Conservation (phyloP, 2,888 invertebrate genomes). For the Xestoiulus laeticollis region DNA sequence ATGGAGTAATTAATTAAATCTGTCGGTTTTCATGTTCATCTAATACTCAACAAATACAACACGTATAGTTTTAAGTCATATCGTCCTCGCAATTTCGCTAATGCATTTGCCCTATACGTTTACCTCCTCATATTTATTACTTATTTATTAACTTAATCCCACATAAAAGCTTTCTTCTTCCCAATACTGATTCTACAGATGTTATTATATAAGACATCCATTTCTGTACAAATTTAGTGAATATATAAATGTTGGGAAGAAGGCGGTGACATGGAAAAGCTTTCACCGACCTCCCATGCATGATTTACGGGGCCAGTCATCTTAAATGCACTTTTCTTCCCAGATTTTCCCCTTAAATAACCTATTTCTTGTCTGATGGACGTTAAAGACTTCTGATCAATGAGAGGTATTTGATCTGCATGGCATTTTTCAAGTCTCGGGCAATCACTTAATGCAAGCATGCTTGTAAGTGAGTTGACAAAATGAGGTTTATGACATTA, state of each 20-base stretch:
- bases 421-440: conserved; percentile 6
- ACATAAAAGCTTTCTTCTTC: not conserved
- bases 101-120: not conserved
- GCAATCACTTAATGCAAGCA: conserved; percentile 19
- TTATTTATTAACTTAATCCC: conserved; percentile 3
- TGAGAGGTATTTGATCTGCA: conserved; percentile 12
- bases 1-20: not conserved
- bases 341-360: not conserved
- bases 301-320: conserved; percentile 20
- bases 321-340: conserved; percentile 12
- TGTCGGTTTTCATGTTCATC: not conserved
- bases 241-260: not conserved
- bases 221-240: not conserved
- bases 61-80: not conserved
- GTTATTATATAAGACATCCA: not conserved
- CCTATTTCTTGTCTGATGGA: conserved; percentile 19
- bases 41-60: not conserved
- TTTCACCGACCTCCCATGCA: conserved; percentile 26
- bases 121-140: not conserved
- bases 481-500: conserved; percentile 11
- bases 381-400: not conserved
- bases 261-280: not conserved
- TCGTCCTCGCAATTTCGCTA: not conserved
- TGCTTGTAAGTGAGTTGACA: conserved; percentile 18
- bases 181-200: not conserved